Evolutionary conservation across 2,797 vertebrate genomes (phyloP), one percentile per base, ranked within the genome.

Genomic region (Eurystomus glaucurus): DNA sequence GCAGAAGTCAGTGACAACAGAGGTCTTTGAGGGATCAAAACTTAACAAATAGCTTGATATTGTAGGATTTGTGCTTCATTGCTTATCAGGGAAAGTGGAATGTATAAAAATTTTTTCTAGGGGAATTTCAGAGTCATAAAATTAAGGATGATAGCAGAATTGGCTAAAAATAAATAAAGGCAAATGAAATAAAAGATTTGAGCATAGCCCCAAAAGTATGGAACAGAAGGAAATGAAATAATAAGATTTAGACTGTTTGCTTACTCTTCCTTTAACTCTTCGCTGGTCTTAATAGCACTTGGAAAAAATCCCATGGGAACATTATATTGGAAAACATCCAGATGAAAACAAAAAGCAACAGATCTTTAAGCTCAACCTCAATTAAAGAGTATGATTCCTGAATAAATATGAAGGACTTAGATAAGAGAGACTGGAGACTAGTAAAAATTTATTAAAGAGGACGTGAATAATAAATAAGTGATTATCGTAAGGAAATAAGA

Each of bases 401-500:
- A 94, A 87, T 95, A 93, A 93, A 83, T 89, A 85, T 79, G 46
- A 95, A 93, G 20, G 86, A 80, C 64, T 90, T 92, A 92, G 9
- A 16, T 74, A 92, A 88, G 45, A 91, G 45, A 10, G 10, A 26
- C 60, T 88, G 45, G 72, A 93, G 31, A 84, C 20, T 48, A 77
- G 46, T 50, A 76, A 95, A 89, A 93, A 60, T n/a, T 85, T 80
- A 66, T 70, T 64, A 70, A 92, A 86, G 50, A 46, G 3, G 51
- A 78, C 18, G 72, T 92, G 90, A 88, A 97, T 94, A 88, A 74
- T 66, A 93, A 92, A 93, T 83, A 8, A 95, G 25, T 90, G 68
- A 96, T 90, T 87, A 96, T 77, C 5, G 0, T 83, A 76, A 76
- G 35, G 62, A 92, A 89, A 76, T 83, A 87, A 72, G 70, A 94